Base-by-base conservation (phyloP, 2,888 invertebrate species). In the Lasioglossum villosulum region DNA sequence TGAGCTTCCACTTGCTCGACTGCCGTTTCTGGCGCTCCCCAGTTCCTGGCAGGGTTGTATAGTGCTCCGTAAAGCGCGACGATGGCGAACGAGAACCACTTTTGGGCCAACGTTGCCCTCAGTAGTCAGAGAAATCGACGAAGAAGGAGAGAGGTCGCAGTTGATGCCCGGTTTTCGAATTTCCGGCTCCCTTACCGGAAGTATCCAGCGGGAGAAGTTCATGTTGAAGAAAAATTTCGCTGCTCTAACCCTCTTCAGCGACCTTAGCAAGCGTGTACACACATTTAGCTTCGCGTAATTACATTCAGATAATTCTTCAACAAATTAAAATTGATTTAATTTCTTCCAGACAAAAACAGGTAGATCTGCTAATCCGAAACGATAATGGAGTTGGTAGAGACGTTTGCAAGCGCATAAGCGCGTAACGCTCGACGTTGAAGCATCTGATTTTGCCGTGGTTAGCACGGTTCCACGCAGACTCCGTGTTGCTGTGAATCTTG, bases 401-500 rank as follows among this genome's bases (percentile, higher is more conserved):
- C 37, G 45, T 76, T 66, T 52, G 63, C 19, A 45, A 76, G 42
- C 30, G 66, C 56, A 81, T 73, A 73, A 81, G 56, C 82, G 45
- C 68, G 59, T 52, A 27, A 52, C 73, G 48, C 59, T 42, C 63
- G 34, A 42, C 42, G 30, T 63, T 59, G 14, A 16, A 70, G 59
- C 59, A 37, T 14, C 19, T 37, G 23, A 48, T 27, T 16, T n/a
- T 39, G 27, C 16, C 1, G 79, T 16, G n/a, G 39, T 27, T 75
- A 48, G 48, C 48, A 48, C n/a, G 83, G 63, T 56, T 14, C 37
- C n/a, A 1, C 30, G 34, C 27, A 66, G 34, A 34, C 34, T 45
- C 30, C 23, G 63, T 63, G 75, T 66, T 81, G 80, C 42, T 37
- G 73, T 77, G 81, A 86, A 82, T 84, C 79, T 75, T 68, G 82